phyloP scores from a whole-genome alignment of 2,113 vertebrate species.

The Notothenia coriiceps region DNA sequence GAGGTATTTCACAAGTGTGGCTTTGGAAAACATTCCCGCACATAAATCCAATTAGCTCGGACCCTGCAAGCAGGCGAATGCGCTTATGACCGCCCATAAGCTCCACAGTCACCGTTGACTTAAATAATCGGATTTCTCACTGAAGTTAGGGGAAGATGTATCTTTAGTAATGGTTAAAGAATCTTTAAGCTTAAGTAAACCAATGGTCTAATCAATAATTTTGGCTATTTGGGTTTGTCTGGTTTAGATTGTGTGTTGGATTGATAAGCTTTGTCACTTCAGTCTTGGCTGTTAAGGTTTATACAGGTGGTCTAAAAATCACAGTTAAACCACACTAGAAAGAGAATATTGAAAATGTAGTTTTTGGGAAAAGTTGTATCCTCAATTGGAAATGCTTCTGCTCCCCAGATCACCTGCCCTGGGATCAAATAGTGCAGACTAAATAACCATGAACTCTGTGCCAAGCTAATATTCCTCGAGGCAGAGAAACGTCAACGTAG shows the following conservation, averaged over 20 bases:
- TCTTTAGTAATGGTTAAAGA: constrained; percentile 27
- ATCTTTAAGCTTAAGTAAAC: constrained; percentile 55
- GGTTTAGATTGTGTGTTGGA: constrained; percentile 19
- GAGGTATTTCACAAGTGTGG: constrained; percentile 85
- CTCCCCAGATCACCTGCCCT: constrained; percentile 10
- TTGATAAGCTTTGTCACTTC: constrained; percentile 38
- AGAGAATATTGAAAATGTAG: not conserved
- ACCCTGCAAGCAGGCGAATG: constrained; percentile 54
- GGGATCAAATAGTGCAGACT: constrained; percentile 31
- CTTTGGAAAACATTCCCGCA: constrained; percentile 85
- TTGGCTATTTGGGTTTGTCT: constrained; percentile 58
- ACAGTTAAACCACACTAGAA: not conserved
- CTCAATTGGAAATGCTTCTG: constrained; percentile 10
- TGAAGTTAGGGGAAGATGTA: constrained; percentile 52
- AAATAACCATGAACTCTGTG: constrained; percentile 6
- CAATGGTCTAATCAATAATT: constrained; percentile 40
- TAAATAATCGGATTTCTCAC: constrained; percentile 65
- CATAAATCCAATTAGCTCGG: constrained; percentile 84
- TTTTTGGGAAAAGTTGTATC: constrained; percentile 27
- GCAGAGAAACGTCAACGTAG: constrained; percentile 9
- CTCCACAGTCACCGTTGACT: constrained; percentile 58
- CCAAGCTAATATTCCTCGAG: not conserved
- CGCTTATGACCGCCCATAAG: constrained; percentile 51
- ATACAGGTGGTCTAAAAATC: constrained; percentile 14
- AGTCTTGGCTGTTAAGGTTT: constrained; percentile 11